A percentile compares a stretch with the other conserved stretches of the same genome.
Evolutionary conservation across 2,888 invertebrate genomes (phyloP).

Genomic region (Stratiomys singularior): DNA sequence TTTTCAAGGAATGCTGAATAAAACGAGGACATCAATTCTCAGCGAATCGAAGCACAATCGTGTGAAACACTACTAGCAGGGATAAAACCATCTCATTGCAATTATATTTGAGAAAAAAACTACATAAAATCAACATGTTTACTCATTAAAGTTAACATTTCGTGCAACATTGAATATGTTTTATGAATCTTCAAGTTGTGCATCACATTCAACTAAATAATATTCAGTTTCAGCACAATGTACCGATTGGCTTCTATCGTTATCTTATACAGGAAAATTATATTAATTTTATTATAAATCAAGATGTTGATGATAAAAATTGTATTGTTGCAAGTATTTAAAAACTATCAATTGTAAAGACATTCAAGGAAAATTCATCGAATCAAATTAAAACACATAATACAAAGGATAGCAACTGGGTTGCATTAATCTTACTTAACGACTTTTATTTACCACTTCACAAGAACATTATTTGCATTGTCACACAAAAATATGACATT

Average conservation of each 20-base stretch:
- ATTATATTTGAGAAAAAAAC: neutral
- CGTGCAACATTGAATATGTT: neutral
- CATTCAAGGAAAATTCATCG: neutral
- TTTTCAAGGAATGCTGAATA: constrained; percentile 36
- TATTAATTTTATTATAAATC: neutral
- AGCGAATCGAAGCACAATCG: constrained; percentile 22
- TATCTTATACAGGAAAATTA: neutral
- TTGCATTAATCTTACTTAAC: too few species aligned
- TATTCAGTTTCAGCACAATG: neutral
- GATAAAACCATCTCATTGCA: neutral
- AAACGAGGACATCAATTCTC: neutral
- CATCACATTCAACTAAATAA: too few species aligned
- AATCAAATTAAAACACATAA: constrained; percentile 8
- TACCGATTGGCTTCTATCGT: neutral
- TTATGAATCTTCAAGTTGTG: neutral
- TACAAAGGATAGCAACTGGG: too few species aligned
- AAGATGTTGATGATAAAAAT: neutral
- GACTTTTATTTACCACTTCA: neutral
- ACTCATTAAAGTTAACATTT: neutral
- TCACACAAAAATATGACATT: neutral
- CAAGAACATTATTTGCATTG: neutral
- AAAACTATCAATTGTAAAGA: neutral
- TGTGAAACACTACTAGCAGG: neutral
- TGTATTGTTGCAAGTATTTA: neutral
- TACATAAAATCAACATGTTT: neutral